Evolutionary conservation across 2,797 vertebrate species (phyloP).

Genomic region (Cetoscarus ocellatus): DNA sequence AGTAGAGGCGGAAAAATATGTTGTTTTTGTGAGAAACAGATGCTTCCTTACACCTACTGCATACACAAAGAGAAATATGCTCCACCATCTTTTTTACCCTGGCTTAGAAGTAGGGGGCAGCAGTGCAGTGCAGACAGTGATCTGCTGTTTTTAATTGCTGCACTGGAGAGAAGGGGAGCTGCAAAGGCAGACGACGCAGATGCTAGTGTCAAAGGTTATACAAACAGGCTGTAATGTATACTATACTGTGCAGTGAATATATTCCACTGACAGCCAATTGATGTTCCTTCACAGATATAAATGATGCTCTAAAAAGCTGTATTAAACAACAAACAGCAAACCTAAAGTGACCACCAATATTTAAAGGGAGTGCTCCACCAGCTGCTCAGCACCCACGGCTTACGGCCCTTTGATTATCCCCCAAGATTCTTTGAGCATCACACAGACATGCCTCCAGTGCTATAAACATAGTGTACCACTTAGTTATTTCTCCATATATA

Average conservation of each 20-base stretch:
- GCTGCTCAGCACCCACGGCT: conserved; percentile 44
- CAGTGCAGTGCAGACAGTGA: conserved; percentile 47
- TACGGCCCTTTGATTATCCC: conserved; percentile 44
- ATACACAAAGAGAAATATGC: conserved; percentile 9
- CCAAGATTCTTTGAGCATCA: conserved; percentile 21
- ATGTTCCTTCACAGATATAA: neutral
- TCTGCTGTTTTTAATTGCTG: conserved; percentile 34
- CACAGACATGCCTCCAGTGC: conserved; percentile 28
- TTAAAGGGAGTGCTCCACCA: conserved; percentile 40
- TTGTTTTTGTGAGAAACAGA: conserved; percentile 24
- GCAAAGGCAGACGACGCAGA: conserved; percentile 14
- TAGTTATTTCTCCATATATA: conserved; percentile 64
- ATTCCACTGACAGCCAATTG: neutral
- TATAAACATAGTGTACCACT: conserved; percentile 35
- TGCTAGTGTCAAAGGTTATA: conserved; percentile 30
- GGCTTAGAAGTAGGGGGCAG: conserved; percentile 67
- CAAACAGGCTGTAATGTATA: conserved; percentile 10
- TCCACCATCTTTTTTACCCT: conserved; percentile 33
- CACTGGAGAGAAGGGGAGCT: conserved; percentile 30
- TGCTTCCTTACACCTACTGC: conserved; percentile 20
- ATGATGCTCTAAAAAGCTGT: conserved; percentile 7
- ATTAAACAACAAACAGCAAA: conserved; percentile 5
- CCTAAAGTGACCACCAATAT: conserved; percentile 18
- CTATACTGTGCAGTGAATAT: conserved; percentile 9
- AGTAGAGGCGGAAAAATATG: conserved; percentile 26